Base-by-base conservation (phyloP, 2,797 vertebrate species). In the Limosa lapponica region DNA sequence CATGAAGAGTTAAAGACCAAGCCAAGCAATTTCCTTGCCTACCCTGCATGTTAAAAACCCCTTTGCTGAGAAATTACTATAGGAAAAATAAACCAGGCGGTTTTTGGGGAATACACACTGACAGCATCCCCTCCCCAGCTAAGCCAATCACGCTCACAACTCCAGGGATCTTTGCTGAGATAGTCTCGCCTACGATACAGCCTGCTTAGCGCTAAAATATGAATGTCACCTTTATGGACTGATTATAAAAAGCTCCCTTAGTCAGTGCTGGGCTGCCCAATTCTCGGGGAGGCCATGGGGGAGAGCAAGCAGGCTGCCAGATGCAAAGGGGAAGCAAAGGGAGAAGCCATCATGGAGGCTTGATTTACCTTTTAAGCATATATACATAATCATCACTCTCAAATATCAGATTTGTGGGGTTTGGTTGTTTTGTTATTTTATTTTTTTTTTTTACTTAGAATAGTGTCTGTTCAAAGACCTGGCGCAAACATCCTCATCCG, bases 171-270 rank as follows among this genome's bases (percentile, higher is more conserved):
- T 95, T 78, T 80, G 78, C 94, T 91, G 86, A 91, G 94, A 87
- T 57, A 94, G 94, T 89, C 81, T 96, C 39, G 69, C 80, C 92
- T 92, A 93, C 57, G 39, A 93, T 90, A 78, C 62, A 93, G 82
- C 82, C 75, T 66, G 57, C 82, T 93, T 93, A 94, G 94, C 92
- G 89, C 93, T 90, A 95, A 97, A 96, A 95, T 90, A 95, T 74
- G 90, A 97, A 96, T 93, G 92, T 94, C 86, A 96, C 93, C 96
- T 96, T 96, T 95, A 94, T 30, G 64, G 92, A 79, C 75, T 2
- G 32, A 90, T 92, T 85, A 95, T 80, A 82, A 94, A 93, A 96
- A 84, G 80, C 87, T 84, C 72, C 44, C 20, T 87, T 36, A 71
- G 82, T 74, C 80, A 32, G 74, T 51, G 44, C 43, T 8, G 24